These are phyloP conservation scores for Drosophila sp. DNA, from an alignment of 1,140 invertebrate species.

Conservation along the genomic window DNA sequence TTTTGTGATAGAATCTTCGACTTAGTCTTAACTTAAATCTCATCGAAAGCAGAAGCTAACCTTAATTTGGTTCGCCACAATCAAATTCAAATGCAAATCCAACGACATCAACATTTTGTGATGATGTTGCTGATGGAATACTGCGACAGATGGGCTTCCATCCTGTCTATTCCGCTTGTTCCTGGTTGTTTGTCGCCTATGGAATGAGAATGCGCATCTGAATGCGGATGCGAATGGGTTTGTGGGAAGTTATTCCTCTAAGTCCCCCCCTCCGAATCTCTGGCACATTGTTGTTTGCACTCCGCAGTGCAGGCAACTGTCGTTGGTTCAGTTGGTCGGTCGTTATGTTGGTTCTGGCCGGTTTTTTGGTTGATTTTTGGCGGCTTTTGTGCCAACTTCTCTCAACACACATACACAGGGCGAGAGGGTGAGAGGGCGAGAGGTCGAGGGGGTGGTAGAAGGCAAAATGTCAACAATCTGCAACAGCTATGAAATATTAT, in stretches of 20 bases:
- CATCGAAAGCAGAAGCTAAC: too few relatives aligned
- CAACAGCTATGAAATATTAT: conserved; percentile 77
- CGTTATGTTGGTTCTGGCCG: background rate
- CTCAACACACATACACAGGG: too few relatives aligned
- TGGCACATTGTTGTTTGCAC: background rate
- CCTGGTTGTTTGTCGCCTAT: background rate
- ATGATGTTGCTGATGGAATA: background rate
- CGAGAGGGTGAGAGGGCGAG: too few relatives aligned
- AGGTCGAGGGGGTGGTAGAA: conserved; percentile 10
- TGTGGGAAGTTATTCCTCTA: too few relatives aligned
- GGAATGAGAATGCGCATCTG: background rate
- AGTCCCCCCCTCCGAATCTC: too few relatives aligned
- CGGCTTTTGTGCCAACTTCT: conserved; percentile 17
- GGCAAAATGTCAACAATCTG: conserved; percentile 76
- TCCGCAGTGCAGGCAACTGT: background rate
- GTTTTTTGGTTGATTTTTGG: conserved; percentile 9
- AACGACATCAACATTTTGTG: background rate
- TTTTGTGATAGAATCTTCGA: too few relatives aligned
- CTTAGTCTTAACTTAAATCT: too few relatives aligned
- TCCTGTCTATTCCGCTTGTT: background rate
- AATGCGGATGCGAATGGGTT: background rate
- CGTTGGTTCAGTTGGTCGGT: background rate
- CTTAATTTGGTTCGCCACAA: too few relatives aligned
- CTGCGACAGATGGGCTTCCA: background rate
- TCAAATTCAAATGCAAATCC: conserved; percentile 1